Evolutionary conservation across 2,113 vertebrate species (phyloP).

Genomic region (Electrona antarctica): DNA sequence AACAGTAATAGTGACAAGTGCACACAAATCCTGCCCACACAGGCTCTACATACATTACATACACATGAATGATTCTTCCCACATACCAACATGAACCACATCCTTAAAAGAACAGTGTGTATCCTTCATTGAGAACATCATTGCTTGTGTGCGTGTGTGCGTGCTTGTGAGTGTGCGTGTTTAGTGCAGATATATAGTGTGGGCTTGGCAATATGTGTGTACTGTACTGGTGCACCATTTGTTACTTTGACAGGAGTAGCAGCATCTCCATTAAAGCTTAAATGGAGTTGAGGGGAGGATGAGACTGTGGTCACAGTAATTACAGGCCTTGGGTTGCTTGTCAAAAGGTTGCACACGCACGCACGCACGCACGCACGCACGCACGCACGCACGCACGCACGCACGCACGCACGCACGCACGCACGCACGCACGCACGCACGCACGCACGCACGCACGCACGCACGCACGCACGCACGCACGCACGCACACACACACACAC

Average conservation of each 20-base stretch:
- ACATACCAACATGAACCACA: conserved; percentile 1
- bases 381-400: conserved; percentile 16
- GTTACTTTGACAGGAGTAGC: conserved; percentile 10
- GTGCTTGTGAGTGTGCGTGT: conserved; percentile 34
- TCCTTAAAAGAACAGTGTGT: background rate
- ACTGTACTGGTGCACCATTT: conserved; percentile 12
- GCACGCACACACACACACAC: conserved; percentile 5
- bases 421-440: too few species aligned
- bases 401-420: background rate
- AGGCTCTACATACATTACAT: background rate
- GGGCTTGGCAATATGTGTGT: background rate
- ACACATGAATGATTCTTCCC: conserved; percentile 6
- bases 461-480: too few species aligned
- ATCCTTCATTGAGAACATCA: conserved; percentile 6
- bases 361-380: conserved; percentile 27
- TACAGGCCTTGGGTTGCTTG: conserved; percentile 54
- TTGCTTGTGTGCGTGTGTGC: conserved; percentile 23
- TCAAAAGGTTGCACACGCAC: conserved; percentile 42
- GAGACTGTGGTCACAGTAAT: conserved; percentile 54
- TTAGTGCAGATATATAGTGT: background rate
- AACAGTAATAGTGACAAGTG: too few species aligned
- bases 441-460: too few species aligned
- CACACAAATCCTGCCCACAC: background rate
- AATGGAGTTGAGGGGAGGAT: conserved; percentile 47
- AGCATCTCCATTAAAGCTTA: conserved; percentile 35